phyloP scores from a whole-genome alignment of 2,113 vertebrate species.

The Hydrochoerus hydrochaeris region DNA sequence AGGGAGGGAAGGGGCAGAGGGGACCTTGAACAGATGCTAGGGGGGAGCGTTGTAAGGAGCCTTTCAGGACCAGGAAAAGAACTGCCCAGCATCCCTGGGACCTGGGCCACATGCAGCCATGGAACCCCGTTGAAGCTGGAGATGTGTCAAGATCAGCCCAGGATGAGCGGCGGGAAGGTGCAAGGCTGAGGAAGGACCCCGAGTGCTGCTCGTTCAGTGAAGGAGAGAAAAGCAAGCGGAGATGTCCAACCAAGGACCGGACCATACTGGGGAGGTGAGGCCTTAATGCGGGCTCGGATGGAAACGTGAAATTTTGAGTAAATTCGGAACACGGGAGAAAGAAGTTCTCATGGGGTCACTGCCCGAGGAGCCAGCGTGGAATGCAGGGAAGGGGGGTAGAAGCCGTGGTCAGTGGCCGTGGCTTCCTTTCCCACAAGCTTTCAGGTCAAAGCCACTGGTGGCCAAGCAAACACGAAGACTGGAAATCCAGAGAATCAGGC shows the following conservation, averaged over 20 bases:
- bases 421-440: neutral
- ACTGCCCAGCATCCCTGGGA: neutral
- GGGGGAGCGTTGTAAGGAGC: neutral
- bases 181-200: too few species aligned
- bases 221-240: neutral
- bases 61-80: neutral
- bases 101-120: too few species aligned
- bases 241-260: neutral
- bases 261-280: too few species aligned
- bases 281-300: neutral
- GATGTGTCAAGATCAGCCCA: too few species aligned
- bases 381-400: fast-evolving
- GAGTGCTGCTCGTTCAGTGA: neutral
- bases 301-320: neutral
- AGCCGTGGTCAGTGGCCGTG: neutral
- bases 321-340: neutral
- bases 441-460: neutral
- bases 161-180: neutral
- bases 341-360: fast-evolving
- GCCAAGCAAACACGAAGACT: neutral
- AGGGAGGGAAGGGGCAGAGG: neutral
- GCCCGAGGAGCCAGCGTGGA: neutral
- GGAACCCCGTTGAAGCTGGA: too few species aligned
- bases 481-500: neutral
- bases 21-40: neutral